These are phyloP conservation scores for Nicator chloris DNA, from an alignment of 2,113 vertebrate species.

Conservation along the genomic window DNA sequence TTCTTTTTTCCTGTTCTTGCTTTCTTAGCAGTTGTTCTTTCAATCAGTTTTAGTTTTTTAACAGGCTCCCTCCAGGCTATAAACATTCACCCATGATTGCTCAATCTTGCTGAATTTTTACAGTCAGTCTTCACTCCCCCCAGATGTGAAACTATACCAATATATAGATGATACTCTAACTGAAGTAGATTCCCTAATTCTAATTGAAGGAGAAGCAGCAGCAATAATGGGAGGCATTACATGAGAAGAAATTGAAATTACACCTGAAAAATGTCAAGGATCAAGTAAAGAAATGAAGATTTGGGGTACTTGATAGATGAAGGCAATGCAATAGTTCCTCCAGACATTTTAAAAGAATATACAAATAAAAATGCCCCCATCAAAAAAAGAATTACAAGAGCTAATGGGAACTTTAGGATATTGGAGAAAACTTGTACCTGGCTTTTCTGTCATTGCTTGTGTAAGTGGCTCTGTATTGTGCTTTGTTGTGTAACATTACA, in stretches of 20 bases:
- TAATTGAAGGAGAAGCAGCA: not conserved
- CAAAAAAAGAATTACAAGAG: not conserved
- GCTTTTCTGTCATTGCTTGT: not conserved
- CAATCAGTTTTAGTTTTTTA: not conserved
- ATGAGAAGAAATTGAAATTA: not conserved
- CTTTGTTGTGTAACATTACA: constrained; percentile 50
- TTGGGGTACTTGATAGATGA: not conserved
- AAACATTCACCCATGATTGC: not conserved
- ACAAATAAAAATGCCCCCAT: not conserved
- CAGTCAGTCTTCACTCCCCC: not conserved
- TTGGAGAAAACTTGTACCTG: not conserved
- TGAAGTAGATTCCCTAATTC: not conserved
- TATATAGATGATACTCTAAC: not conserved
- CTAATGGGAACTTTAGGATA: not conserved
- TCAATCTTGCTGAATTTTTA: not conserved
- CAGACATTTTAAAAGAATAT: not conserved
- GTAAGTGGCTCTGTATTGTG: not conserved
- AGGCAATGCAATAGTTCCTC: not conserved
- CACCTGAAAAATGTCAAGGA: not conserved
- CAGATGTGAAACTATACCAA: not conserved
- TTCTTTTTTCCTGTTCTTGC: not conserved
- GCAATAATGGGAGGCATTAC: not conserved
- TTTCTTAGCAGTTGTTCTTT: not conserved
- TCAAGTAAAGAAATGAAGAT: not conserved
- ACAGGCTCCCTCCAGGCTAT: not conserved